These are phyloP conservation scores for Achroia grisella DNA, from an alignment of 1,140 invertebrate species.

Conservation along the genomic window DNA sequence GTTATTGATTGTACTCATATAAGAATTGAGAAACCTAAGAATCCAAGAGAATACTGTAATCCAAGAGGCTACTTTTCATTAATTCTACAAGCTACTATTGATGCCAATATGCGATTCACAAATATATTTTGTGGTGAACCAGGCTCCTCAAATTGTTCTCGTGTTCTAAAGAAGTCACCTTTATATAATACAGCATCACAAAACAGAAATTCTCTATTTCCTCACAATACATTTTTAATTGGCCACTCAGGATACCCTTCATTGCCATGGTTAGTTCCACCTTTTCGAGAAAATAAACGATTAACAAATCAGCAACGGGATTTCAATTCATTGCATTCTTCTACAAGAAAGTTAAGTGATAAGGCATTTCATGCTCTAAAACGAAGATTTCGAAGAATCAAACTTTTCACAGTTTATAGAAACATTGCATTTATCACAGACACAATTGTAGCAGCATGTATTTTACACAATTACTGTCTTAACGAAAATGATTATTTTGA, in stretches of 20 bases:
- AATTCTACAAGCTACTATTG: constrained; percentile 43
- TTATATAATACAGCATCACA: constrained; percentile 38
- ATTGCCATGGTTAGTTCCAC: constrained; percentile 41
- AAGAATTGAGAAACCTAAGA: constrained; percentile 50
- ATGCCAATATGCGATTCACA: constrained; percentile 40
- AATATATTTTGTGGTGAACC: constrained; percentile 48
- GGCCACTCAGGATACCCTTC: constrained; percentile 47
- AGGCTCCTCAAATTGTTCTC: constrained; percentile 34
- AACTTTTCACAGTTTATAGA: constrained; percentile 44
- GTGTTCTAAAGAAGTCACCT: constrained; percentile 36
- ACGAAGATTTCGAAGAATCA: constrained; percentile 37
- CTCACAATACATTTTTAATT: constrained; percentile 38
- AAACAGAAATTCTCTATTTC: constrained; percentile 34
- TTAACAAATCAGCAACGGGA: constrained; percentile 41
- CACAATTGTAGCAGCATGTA: constrained; percentile 47
- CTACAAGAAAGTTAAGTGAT: constrained; percentile 40
- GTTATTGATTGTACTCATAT: constrained; percentile 46
- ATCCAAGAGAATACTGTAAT: constrained; percentile 45
- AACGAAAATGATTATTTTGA: constrained; percentile 41
- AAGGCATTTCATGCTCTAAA: constrained; percentile 38
- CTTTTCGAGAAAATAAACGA: constrained; percentile 48
- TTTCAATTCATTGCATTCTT: constrained; percentile 36
- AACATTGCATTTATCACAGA: constrained; percentile 53
- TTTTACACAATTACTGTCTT: constrained; percentile 47
- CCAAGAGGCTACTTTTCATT: constrained; percentile 50